These are phyloP conservation scores for Protophormia terraenovae DNA, from an alignment of 2,888 invertebrate species.

Conservation along the genomic window DNA sequence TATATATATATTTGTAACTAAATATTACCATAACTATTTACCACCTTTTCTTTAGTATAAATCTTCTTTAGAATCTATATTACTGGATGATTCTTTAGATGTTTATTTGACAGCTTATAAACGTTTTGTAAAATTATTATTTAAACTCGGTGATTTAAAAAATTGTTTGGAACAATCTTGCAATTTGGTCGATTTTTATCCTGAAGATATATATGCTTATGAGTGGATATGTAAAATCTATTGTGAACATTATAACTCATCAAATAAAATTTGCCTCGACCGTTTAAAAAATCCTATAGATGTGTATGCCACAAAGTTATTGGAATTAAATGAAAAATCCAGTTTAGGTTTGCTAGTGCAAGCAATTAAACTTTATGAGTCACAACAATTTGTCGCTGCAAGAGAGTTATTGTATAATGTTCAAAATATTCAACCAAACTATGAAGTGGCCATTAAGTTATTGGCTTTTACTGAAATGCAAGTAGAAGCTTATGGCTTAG, in stretches of 20 bases:
- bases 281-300: slow-evolving; percentile 79
- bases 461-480: slow-evolving; percentile 82
- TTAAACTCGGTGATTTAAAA: slow-evolving; percentile 79
- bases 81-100: slow-evolving; percentile 66
- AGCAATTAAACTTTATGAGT: slow-evolving; percentile 83
- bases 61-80: slow-evolving; percentile 72
- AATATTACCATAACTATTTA: background rate
- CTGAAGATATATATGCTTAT: slow-evolving; percentile 82
- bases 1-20: background rate
- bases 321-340: slow-evolving; percentile 84
- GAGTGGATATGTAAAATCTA: slow-evolving; percentile 86
- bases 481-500: slow-evolving; percentile 83
- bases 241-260: slow-evolving; percentile 80
- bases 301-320: slow-evolving; percentile 82
- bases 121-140: slow-evolving; percentile 78
- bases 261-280: slow-evolving; percentile 65
- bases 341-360: slow-evolving; percentile 85
- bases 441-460: slow-evolving; percentile 82
- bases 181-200: slow-evolving; percentile 82
- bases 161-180: slow-evolving; percentile 81
- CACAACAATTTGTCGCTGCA: slow-evolving; percentile 83
- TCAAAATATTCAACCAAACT: slow-evolving; percentile 80
- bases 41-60: slow-evolving; percentile 72
- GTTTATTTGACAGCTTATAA: slow-evolving; percentile 73
- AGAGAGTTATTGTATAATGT: slow-evolving; percentile 82